Evolutionary conservation across 2,888 invertebrate genomes (phyloP), one percentile per base, ranked within the genome.

Genomic region (Ganaspis brasiliensis): DNA sequence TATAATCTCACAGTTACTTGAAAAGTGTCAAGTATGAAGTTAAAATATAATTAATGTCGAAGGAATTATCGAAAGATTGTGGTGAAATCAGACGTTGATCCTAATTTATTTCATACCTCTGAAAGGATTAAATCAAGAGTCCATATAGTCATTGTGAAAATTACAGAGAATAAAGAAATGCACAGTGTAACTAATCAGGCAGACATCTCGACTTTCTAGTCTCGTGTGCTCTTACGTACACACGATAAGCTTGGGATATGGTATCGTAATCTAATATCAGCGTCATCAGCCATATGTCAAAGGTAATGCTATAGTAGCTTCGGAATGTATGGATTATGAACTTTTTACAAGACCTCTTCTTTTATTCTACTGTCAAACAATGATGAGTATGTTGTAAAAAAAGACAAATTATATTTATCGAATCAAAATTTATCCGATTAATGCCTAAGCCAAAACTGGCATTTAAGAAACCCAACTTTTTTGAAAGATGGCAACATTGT

Each of bases 221-320:
- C n/a, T 70, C 61, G 72, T 59, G 71, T 70, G 72, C 73, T 72
- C 63, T 35, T 37, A 75, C n/a, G n/a, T n/a, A n/a, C n/a, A n/a
- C n/a, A n/a, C n/a, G 52, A 56, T 61, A 75, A 67, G 70, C 40
- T 75, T 79, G 80, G 77, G 81, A 80, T 76, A 80, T 72, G 78
- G 71, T 75, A 81, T 79, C 80, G 80, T 79, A 83, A 84, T 83
- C 80, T 82, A 83, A 84, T 83, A 82, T 83, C 81, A 83, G 81
- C 72, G 81, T n/a, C n/a, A n/a, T 84, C 80, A 82, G 76, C 75
- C 49, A 31, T 57, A 57, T 57, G 14, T 26, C 57, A 57, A 57
- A 57, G 57, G 26, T 57, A 57, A 26, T 26, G 31, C n/a, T n/a
- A 26, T 59, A 59, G 59, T 59, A 59, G 16, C 59, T 57, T 14